Percentiles rank a stretch among this genome's conserved stretches.
These are phyloP conservation scores for Stichodactyla helianthus DNA, from an alignment of 64 coral and sea anemone genomes.

Conservation along the genomic window DNA sequence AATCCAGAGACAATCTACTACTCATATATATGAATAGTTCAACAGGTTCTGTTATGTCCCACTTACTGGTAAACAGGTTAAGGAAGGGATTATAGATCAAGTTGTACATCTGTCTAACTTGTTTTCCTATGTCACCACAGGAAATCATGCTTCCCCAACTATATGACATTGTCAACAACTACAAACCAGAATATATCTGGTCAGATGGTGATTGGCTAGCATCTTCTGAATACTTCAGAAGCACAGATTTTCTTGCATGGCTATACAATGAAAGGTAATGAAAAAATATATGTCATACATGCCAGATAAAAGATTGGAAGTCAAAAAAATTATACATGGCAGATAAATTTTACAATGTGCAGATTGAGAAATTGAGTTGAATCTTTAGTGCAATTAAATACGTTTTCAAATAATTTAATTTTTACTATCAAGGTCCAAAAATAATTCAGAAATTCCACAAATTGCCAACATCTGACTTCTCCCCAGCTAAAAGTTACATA, in stretches of 20 bases:
- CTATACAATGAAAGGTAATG: constrained; percentile 84
- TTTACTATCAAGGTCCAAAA: too few species aligned
- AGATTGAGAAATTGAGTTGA: neutral
- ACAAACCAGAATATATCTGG: constrained; percentile 67
- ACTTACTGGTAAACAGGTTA: too few species aligned
- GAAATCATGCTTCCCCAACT: constrained; percentile 67
- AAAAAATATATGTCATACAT: neutral
- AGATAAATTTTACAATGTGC: too few species aligned
- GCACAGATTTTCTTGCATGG: constrained; percentile 83
- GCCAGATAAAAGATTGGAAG: too few species aligned
- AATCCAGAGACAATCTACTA: too few species aligned
- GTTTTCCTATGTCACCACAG: constrained; percentile 6
- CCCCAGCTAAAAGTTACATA: neutral
- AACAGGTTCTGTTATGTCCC: too few species aligned
- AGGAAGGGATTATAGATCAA: too few species aligned
- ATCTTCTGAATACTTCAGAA: constrained; percentile 60
- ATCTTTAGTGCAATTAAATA: neutral
- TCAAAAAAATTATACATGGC: too few species aligned
- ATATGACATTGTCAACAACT: constrained; percentile 50
- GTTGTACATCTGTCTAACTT: neutral
- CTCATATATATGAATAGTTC: too few species aligned
- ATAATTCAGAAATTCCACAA: too few species aligned
- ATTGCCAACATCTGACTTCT: too few species aligned
- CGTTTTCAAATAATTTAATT: too few species aligned
- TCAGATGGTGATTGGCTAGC: constrained; percentile 90